Percentiles rank a stretch among this genome's conserved stretches.
phyloP scores from a whole-genome alignment of 2,113 vertebrate species.

The Colaptes auratus region DNA sequence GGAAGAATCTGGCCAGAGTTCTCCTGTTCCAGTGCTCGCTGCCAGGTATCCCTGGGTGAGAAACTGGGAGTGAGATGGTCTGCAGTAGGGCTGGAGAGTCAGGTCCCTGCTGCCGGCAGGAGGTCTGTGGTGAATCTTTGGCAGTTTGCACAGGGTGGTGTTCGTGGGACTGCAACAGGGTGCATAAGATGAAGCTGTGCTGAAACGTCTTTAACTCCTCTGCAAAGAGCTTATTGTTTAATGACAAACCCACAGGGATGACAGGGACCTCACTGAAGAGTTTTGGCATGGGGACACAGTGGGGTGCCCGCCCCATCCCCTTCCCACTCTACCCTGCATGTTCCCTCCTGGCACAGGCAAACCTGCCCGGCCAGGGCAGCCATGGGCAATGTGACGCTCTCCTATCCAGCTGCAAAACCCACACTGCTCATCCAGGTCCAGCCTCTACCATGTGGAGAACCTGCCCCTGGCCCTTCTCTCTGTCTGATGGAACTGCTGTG shows the following conservation, averaged over 20 bases:
- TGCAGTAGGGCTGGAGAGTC: neutral
- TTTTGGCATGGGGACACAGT: accelerated
- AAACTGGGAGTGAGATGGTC: neutral
- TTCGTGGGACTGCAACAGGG: neutral
- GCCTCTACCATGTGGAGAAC: accelerated
- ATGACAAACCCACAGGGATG: neutral
- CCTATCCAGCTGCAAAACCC: neutral
- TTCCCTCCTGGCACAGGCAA: neutral
- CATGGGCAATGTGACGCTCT: neutral
- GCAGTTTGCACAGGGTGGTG: neutral
- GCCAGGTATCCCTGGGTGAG: neutral
- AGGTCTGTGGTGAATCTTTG: accelerated
- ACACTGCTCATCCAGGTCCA: accelerated
- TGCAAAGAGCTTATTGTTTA: neutral
- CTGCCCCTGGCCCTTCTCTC: neutral
- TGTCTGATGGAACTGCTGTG: accelerated
- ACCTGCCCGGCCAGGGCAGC: too few relatives aligned
- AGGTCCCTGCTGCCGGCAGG: neutral
- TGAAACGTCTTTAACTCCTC: neutral
- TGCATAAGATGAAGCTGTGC: accelerated
- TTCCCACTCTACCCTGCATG: neutral
- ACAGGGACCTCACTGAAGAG: neutral
- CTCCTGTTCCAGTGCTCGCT: neutral
- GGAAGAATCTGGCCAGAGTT: neutral
- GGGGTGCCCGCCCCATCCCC: neutral